Evolutionary conservation across 2,797 vertebrate genomes (phyloP).

Genomic region (Argyrosomus regius): DNA sequence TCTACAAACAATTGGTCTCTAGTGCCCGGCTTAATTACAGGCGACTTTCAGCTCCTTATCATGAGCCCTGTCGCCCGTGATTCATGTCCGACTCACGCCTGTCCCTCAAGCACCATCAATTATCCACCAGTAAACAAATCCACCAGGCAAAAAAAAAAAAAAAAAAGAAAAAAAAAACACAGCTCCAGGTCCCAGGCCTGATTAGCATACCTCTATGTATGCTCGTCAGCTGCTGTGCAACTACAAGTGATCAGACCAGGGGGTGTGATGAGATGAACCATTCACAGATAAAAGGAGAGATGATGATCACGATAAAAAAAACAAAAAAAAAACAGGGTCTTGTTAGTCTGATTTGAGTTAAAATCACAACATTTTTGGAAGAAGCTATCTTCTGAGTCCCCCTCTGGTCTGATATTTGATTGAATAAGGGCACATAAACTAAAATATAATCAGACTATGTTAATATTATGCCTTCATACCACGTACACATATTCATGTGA

Average conservation of each 20-base stretch:
- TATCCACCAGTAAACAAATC: conserved; percentile 97
- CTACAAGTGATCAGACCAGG: conserved; percentile 73
- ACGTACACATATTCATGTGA: conserved; percentile 8
- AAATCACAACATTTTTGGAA: conserved; percentile 19
- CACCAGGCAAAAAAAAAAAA: conserved; percentile 86
- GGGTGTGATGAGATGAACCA: conserved; percentile 62
- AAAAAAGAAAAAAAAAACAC: conserved; percentile 20
- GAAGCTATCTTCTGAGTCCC: conserved; percentile 6
- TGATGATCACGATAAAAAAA: conserved; percentile 23
- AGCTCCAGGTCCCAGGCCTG: conserved; percentile 76
- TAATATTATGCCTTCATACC: conserved; percentile 5
- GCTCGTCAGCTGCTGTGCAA: conserved; percentile 71
- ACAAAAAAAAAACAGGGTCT: conserved; percentile 10
- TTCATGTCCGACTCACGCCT: conserved; percentile 96
- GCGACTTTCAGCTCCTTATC: conserved; percentile 98
- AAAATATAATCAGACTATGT: not conserved
- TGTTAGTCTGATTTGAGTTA: conserved; percentile 34
- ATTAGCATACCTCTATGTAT: conserved; percentile 86
- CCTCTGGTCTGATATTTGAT: not conserved
- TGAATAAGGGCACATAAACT: conserved; percentile 12
- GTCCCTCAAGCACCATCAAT: conserved; percentile 99
- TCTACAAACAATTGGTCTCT: conserved; percentile 99
- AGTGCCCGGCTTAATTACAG: conserved; percentile 99
- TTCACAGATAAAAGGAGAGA: conserved; percentile 40
- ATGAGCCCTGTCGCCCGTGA: conserved; percentile 91